Evolutionary conservation across 2,888 invertebrate genomes (phyloP).

Genomic region (Argyresthia goedartella): DNA sequence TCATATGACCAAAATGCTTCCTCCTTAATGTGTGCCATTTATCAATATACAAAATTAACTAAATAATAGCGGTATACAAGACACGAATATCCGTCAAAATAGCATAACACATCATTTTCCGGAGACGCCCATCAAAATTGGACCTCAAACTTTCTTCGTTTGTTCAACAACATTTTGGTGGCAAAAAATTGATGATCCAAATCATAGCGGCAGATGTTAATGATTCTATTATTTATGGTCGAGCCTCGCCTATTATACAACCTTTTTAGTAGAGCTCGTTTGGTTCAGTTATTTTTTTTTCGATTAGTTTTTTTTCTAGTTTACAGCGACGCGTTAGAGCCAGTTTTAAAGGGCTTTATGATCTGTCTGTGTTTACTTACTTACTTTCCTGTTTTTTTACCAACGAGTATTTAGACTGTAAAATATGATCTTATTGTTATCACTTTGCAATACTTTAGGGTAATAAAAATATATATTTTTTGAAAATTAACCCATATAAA

Average conservation of each 20-base stretch:
- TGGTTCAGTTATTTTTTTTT: background rate
- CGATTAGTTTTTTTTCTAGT: slow-evolving; percentile 16
- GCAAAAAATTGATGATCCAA: slow-evolving; percentile 54
- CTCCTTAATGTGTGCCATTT: background rate
- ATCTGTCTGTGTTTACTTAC: no score
- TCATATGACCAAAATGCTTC: no score
- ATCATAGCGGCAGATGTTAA: slow-evolving; percentile 66
- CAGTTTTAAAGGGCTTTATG: background rate
- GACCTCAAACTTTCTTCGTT: slow-evolving; percentile 20
- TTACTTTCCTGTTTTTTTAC: no score
- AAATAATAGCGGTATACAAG: slow-evolving; percentile 29
- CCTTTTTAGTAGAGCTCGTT: slow-evolving; percentile 15
- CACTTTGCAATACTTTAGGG: no score
- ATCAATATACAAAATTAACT: slow-evolving; percentile 16
- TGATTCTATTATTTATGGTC: slow-evolving; percentile 68
- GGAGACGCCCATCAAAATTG: slow-evolving; percentile 37
- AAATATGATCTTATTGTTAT: no score
- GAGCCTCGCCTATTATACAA: slow-evolving; percentile 39
- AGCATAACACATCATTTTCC: slow-evolving; percentile 33
- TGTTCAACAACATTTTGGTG: slow-evolving; percentile 26
- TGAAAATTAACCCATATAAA: no score
- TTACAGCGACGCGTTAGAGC: slow-evolving; percentile 10
- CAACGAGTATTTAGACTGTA: no score
- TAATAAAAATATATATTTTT: no score
- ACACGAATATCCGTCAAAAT: slow-evolving; percentile 44